Conservation (phyloP, 2,888 invertebrate species). For the Gisinianus flammeolus region DNA sequence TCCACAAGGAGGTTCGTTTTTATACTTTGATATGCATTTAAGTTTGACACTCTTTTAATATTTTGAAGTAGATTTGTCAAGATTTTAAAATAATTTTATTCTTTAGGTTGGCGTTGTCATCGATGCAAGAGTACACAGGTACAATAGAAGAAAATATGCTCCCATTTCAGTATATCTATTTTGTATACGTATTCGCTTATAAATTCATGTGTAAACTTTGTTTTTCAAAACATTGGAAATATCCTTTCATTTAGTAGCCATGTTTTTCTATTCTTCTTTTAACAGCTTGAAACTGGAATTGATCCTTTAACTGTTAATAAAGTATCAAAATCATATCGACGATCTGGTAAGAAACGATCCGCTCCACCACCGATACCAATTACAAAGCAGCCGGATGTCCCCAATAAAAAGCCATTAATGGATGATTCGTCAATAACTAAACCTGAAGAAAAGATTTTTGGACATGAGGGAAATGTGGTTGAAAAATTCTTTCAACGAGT, state of each 20-base stretch:
- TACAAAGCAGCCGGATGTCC: slow-evolving; percentile 46
- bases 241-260: background rate
- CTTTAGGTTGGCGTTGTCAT: slow-evolving; percentile 64
- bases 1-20: slow-evolving; percentile 71
- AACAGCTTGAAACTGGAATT: background rate
- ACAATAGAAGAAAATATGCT: no score
- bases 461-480: slow-evolving; percentile 25
- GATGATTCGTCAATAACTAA: slow-evolving; percentile 5
- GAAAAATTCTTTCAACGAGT: slow-evolving; percentile 32
- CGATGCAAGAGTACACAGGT: slow-evolving; percentile 40
- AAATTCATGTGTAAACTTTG: no score
- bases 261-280: background rate
- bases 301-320: background rate
- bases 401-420: slow-evolving; percentile 41
- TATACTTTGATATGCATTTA: background rate
- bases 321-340: background rate
- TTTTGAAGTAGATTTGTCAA: no score
- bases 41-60: no score
- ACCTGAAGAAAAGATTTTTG: slow-evolving; percentile 13
- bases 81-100: no score
- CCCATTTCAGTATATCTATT: no score
- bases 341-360: slow-evolving; percentile 58
- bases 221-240: no score
- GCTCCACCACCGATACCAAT: slow-evolving; percentile 43
- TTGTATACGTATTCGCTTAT: no score